Conservation (phyloP, 37 sponge, comb jelly and placozoan species). For the Spongia lamella region DNA sequence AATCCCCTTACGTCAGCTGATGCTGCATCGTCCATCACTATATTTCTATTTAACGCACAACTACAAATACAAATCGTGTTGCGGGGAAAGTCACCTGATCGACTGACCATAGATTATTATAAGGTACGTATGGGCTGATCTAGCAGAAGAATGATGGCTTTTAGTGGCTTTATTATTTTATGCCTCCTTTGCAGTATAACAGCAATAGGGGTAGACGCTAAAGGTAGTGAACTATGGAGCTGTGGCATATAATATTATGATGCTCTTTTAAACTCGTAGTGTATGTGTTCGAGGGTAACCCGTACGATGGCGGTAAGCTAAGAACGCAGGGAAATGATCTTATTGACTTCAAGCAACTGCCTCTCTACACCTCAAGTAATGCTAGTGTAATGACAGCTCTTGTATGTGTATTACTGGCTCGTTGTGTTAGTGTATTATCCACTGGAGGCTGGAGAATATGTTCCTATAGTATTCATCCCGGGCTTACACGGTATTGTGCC, state of each 20-base stretch:
- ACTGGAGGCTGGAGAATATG: slow-evolving; percentile 32
- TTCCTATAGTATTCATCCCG: slow-evolving; percentile 53
- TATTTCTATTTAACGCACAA: no score
- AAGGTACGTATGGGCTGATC: no score
- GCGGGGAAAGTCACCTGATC: no score
- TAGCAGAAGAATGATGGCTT: no score
- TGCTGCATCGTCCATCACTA: no score
- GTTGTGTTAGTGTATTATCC: slow-evolving; percentile 49
- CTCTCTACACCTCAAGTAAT: not conserved
- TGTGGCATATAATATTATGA: not conserved
- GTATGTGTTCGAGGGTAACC: slow-evolving; percentile 4
- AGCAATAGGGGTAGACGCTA: no score
- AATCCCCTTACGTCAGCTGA: no score
- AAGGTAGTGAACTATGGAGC: no score
- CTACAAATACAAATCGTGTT: no score
- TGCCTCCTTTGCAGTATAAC: no score
- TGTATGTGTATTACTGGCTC: not conserved
- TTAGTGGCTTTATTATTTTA: no score
- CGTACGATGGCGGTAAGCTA: not conserved
- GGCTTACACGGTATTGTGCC: slow-evolving; percentile 40
- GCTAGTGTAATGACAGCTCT: not conserved
- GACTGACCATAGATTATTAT: no score
- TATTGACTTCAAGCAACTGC: not conserved
- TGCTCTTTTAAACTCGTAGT: not conserved
- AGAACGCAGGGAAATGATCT: not conserved